A percentile compares a stretch with the other conserved stretches of the same genome.
These are phyloP conservation scores for Leptinotarsa texana DNA, from an alignment of 1,140 invertebrate genomes.

Conservation along the genomic window DNA sequence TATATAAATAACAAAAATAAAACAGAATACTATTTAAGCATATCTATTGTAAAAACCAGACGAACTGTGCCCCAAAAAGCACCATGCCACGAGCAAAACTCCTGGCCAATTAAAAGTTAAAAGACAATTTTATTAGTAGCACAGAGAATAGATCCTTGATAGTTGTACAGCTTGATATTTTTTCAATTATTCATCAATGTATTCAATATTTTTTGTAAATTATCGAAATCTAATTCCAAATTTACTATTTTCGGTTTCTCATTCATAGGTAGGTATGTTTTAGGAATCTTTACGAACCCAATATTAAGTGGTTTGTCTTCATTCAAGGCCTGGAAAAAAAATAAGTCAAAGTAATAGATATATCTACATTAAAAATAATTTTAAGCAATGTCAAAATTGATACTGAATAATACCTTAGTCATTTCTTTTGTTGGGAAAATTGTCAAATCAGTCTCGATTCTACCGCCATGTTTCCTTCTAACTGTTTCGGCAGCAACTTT, in stretches of 20 bases:
- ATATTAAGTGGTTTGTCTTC: constrained; percentile 49
- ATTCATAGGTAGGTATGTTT: constrained; percentile 32
- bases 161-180: too few species aligned
- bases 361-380: too few species aligned
- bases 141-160: too few species aligned
- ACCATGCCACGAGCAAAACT: too few species aligned
- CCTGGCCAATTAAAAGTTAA: too few species aligned
- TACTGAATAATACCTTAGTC: constrained; percentile 46
- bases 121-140: too few species aligned
- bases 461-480: constrained; percentile 57
- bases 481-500: constrained; percentile 59
- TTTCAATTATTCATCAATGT: constrained; percentile 20
- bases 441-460: constrained; percentile 60
- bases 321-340: constrained; percentile 49
- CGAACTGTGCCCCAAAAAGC: too few species aligned
- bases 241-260: constrained; percentile 47
- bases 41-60: too few species aligned
- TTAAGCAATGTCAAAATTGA: neutral
- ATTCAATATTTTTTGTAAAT: constrained; percentile 48
- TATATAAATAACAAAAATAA: too few species aligned
- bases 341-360: constrained; percentile 2
- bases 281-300: constrained; percentile 51
- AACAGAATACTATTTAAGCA: too few species aligned
- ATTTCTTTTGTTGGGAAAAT: constrained; percentile 62
- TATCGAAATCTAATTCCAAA: constrained; percentile 51